Evolutionary conservation across 2,113 vertebrate genomes (phyloP).

Genomic region (Callionymus lyra): DNA sequence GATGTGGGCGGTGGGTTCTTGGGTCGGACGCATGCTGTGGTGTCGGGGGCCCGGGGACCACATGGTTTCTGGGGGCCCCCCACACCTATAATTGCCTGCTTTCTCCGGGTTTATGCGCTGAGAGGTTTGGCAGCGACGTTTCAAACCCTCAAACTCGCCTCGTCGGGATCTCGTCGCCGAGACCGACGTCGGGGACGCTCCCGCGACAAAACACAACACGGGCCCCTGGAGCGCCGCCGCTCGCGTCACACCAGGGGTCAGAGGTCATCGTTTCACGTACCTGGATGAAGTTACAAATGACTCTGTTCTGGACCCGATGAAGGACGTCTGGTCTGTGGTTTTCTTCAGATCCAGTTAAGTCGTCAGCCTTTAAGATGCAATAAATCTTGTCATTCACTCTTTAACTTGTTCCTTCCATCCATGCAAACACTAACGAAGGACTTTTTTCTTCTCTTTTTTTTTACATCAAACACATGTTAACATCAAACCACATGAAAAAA

Average conservation of each 20-base stretch:
- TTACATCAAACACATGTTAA: too few species aligned
- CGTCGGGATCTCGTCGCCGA: too few species aligned
- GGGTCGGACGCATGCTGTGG: too few species aligned
- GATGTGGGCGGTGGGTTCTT: too few species aligned
- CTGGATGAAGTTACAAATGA: slow-evolving; percentile 53
- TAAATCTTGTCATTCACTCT: slow-evolving; percentile 11
- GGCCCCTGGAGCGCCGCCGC: slow-evolving; percentile 27
- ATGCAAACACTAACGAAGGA: too few species aligned
- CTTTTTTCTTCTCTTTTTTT: too few species aligned
- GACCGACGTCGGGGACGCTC: too few species aligned
- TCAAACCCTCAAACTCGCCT: too few species aligned
- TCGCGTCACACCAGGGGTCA: slow-evolving; percentile 46
- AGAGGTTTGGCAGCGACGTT: slow-evolving; percentile 3
- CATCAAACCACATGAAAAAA: too few species aligned
- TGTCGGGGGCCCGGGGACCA: too few species aligned
- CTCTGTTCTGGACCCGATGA: slow-evolving; percentile 45
- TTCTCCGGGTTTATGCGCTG: not conserved
- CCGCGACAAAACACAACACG: slow-evolving; percentile 24
- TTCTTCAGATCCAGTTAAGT: slow-evolving; percentile 8
- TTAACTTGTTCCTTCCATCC: slow-evolving; percentile 4
- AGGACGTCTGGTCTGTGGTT: slow-evolving; percentile 20
- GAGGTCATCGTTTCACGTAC: slow-evolving; percentile 46
- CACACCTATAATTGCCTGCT: too few species aligned
- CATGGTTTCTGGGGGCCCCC: too few species aligned
- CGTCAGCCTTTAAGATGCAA: slow-evolving; percentile 7